Conservation (phyloP, 2,888 invertebrate species). For the Cacoxenus indagator region DNA sequence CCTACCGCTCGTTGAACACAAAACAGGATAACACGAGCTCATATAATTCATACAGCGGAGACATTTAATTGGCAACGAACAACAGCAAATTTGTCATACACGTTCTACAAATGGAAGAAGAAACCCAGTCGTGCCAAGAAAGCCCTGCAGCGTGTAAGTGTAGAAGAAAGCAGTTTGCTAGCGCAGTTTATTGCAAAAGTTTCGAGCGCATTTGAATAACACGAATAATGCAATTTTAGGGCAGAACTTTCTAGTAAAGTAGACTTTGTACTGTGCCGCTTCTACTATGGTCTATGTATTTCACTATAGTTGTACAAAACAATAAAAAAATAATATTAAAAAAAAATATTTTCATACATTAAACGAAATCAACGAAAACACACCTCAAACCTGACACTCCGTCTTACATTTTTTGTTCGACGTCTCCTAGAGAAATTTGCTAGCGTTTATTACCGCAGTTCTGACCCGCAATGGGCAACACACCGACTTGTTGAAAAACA, state of each 20-base stretch:
- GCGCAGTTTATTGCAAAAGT: conserved; percentile 7
- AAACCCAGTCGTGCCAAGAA: no score
- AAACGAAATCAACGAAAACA: neutral
- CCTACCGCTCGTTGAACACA: neutral
- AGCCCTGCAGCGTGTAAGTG: no score
- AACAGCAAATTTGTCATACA: conserved; percentile 5
- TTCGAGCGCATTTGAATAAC: no score
- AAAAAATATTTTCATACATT: neutral
- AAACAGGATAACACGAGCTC: conserved; percentile 1
- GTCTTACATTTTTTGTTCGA: neutral
- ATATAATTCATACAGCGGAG: neutral
- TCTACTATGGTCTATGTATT: neutral
- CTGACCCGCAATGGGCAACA: no score
- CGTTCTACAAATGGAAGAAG: neutral
- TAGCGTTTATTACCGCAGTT: no score
- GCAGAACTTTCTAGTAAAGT: no score
- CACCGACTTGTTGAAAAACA: no score
- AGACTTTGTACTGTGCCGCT: no score
- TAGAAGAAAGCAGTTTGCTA: neutral
- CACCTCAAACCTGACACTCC: neutral
- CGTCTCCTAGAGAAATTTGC: no score
- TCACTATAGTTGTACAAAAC: neutral
- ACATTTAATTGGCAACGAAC: conserved; percentile 12
- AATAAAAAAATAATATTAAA: no score
- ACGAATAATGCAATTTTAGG: no score